Base-by-base conservation (phyloP, 2,113 vertebrate species). In the Tonatia bakeri region DNA sequence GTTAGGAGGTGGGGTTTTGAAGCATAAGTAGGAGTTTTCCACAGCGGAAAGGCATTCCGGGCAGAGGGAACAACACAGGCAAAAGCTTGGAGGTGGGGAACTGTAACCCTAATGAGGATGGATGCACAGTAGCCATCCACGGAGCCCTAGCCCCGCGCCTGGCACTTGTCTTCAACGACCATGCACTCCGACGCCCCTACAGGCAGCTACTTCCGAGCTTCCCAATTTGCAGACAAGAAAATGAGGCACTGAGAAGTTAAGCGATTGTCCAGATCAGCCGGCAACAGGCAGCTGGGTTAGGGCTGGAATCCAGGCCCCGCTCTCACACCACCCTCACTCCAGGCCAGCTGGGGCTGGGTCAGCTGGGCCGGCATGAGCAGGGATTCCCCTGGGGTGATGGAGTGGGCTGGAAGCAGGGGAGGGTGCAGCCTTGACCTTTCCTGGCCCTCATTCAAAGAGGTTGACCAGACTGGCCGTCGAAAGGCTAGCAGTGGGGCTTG, bases 91-190 rank as follows among this genome's bases (percentile, higher is more conserved):
- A 22, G 8, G 2, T 7, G 19, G 69, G 22, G 76, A 76, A 77
- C 17, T 0, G 1, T n/a, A 28, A n/a, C 4, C 38, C 0, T 10
- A 0, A 80, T 0, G 6, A 33, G 15, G 26, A 3, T 1, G 50
- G 33, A 4, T 1, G 50, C 1, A 64, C 8, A 6, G 19, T 7
- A 24, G 7, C 26, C 0, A 47, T 1, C 43, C 11, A 0, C 0
- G 20, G 59, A 33, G 43, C 31, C 82, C 52, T 1, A 1, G 7
- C 16, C 47, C 31, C 1, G 10, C 5, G 64, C 45, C 33, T 13
- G 15, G 28, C 6, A 5, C 40, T 12, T 28, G 52, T 12, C 38
- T n/a, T 14, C 70, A 11, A 15, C 13, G 2, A 50, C 17, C 13
- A 4, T 1, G 31, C 24, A 19, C 8, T 9, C 6, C 19, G 2